Percentiles rank a stretch among this genome's conserved stretches.
These are phyloP conservation scores for Drosophila affinis DNA, from an alignment of 2,888 invertebrate genomes.

Conservation along the genomic window DNA sequence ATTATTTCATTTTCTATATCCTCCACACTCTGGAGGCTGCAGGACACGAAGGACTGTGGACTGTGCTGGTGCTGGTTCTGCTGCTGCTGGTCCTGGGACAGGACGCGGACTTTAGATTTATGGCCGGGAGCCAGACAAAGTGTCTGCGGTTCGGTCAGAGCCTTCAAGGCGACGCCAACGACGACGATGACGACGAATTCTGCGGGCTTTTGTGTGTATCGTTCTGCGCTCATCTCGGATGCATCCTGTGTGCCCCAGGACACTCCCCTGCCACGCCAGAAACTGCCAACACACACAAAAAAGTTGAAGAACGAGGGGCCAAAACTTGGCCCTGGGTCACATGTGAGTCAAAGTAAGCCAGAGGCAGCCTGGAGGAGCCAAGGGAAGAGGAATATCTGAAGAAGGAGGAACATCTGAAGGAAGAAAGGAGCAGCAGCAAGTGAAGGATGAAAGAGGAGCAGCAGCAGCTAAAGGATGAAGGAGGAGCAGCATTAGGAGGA, in stretches of 20 bases:
- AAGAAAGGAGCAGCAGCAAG: not conserved
- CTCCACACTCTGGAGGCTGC: constrained; percentile 23
- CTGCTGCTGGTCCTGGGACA: constrained; percentile 37
- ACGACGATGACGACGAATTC: constrained; percentile 29
- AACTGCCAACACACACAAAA: constrained; percentile 3
- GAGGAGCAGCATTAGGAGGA: no score
- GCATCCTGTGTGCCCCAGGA: constrained; percentile 23
- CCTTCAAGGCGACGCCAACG: constrained; percentile 45
- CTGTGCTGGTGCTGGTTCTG: constrained; percentile 4
- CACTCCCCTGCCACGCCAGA: not conserved
- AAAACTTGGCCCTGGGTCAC: constrained; percentile 41
- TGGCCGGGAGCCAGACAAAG: constrained; percentile 81
- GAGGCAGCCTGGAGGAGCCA: constrained; percentile 12
- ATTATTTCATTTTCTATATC: constrained; percentile 68
- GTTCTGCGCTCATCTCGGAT: constrained; percentile 32
- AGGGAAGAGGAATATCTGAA: not conserved
- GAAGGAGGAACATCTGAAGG: not conserved
- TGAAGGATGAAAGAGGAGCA: no score
- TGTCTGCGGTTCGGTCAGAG: constrained; percentile 80
- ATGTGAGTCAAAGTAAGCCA: constrained; percentile 37
- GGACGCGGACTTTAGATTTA: constrained; percentile 80
- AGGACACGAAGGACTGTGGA: constrained; percentile 15
- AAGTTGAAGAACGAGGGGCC: constrained; percentile 29
- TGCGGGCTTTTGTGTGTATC: constrained; percentile 40
- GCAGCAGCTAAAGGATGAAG: no score